Conservation (phyloP, 2,797 vertebrate species). For the Rhinichthys osculus region DNA sequence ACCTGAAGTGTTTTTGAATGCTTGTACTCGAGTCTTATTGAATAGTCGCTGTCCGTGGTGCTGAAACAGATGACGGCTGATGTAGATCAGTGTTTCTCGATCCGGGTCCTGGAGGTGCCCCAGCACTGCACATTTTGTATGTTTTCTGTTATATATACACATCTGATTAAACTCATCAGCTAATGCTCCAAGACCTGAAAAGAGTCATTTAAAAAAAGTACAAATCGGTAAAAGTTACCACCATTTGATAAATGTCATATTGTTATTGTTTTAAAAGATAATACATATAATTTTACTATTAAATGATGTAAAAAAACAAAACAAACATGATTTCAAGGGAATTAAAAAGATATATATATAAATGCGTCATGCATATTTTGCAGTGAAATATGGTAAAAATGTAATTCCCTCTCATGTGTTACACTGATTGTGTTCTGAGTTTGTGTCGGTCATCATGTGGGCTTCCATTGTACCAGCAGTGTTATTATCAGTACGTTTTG, state of each 20-base stretch:
- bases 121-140: background rate
- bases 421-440: background rate
- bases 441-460: background rate
- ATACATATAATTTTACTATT: background rate
- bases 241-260: background rate
- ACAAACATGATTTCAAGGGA: background rate
- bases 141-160: background rate
- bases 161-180: background rate
- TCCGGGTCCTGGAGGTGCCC: background rate
- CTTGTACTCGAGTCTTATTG: background rate
- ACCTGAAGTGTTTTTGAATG: background rate
- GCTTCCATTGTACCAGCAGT: background rate
- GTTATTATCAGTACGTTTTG: background rate
- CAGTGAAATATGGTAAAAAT: background rate
- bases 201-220: background rate
- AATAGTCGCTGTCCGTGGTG: conserved; percentile 30
- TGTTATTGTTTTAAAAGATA: too few species aligned
- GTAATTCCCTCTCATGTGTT: too few species aligned
- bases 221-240: background rate
- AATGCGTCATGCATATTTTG: background rate
- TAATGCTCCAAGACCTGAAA: background rate
- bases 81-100: background rate
- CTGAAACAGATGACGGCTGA: background rate
- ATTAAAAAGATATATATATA: background rate
- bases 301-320: background rate